Evolutionary conservation across 2,888 invertebrate genomes (phyloP).

Genomic region (Pyrrhia umbra): DNA sequence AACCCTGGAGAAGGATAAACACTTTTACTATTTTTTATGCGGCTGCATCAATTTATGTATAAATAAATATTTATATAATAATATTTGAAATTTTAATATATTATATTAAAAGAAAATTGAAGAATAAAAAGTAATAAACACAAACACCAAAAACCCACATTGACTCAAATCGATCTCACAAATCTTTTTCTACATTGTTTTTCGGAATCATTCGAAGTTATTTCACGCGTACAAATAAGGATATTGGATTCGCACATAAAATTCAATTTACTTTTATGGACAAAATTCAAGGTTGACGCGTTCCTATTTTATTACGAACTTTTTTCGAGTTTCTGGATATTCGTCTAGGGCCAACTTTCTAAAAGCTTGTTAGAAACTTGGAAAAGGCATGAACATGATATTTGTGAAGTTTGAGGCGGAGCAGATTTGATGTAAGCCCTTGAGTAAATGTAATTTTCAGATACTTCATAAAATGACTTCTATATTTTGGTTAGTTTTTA

Average conservation of each 20-base stretch:
- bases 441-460: slow-evolving; percentile 5
- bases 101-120: too few species aligned
- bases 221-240: slow-evolving; percentile 28
- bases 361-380: slow-evolving; percentile 32
- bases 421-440: slow-evolving; percentile 24
- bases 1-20: too few species aligned
- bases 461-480: background rate
- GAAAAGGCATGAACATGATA: slow-evolving; percentile 5
- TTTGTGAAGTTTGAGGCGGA: slow-evolving; percentile 32
- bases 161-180: background rate
- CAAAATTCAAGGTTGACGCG: slow-evolving; percentile 23
- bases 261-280: slow-evolving; percentile 47
- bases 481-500: background rate
- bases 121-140: too few species aligned
- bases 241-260: slow-evolving; percentile 36
- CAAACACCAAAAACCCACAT: background rate
- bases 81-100: too few species aligned
- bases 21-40: too few species aligned
- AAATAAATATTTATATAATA: too few species aligned
- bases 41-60: too few species aligned
- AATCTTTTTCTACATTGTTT: slow-evolving; percentile 22
- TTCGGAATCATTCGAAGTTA: slow-evolving; percentile 6
- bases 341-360: slow-evolving; percentile 6
- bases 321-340: slow-evolving; percentile 9
- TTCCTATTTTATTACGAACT: slow-evolving; percentile 26